Percentiles rank a stretch among this genome's conserved stretches.
phyloP scores from a whole-genome alignment of 2,888 invertebrate genomes.

The Lottia scabra region DNA sequence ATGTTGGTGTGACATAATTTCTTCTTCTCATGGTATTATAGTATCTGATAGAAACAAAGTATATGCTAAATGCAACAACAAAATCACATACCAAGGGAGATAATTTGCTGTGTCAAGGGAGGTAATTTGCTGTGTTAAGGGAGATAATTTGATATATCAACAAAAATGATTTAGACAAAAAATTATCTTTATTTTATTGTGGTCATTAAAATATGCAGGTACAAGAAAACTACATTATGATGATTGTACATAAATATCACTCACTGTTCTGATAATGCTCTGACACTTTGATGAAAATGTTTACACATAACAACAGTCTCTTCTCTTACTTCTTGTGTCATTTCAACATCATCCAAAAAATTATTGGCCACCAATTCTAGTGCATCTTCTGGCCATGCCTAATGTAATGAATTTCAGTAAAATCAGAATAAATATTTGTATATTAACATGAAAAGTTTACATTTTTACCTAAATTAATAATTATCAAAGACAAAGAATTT shows the following conservation, averaged over 20 bases:
- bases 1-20: constrained; percentile 69
- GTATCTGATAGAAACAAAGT: constrained; percentile 44
- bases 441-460: no score
- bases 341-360: constrained; percentile 68
- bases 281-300: constrained; percentile 66
- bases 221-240: no score
- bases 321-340: constrained; percentile 61
- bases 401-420: constrained; percentile 46
- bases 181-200: no score
- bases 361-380: constrained; percentile 67
- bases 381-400: constrained; percentile 71
- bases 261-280: constrained; percentile 63
- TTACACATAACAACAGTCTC: constrained; percentile 67
- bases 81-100: no score
- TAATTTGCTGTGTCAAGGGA: no score
- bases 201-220: no score
- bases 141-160: no score
- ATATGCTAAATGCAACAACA: not conserved
- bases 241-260: not conserved
- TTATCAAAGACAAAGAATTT: no score
- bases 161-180: no score
- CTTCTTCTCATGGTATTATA: constrained; percentile 62
- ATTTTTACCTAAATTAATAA: no score
- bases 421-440: no score
- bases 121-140: no score